These are phyloP conservation scores for Zaprionus camerounensis DNA, from an alignment of 1,140 invertebrate species.

Conservation along the genomic window DNA sequence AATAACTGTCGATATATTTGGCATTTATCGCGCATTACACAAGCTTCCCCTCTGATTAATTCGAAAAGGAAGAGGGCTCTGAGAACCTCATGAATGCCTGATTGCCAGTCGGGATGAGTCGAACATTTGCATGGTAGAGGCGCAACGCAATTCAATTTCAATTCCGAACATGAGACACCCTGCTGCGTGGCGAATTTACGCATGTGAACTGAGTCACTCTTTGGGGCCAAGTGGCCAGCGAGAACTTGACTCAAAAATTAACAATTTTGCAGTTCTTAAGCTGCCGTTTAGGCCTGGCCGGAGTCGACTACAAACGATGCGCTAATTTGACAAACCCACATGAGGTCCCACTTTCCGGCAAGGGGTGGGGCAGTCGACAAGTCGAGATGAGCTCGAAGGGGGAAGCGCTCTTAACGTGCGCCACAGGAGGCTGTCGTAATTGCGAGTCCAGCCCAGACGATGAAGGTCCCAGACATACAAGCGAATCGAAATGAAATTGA, in stretches of 20 bases:
- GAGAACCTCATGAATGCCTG: conserved; percentile 48
- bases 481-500: conserved; percentile 83
- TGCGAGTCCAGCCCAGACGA: conserved; percentile 53
- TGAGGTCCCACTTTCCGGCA: conserved; percentile 58
- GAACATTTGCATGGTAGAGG: background rate
- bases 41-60: conserved; percentile 39
- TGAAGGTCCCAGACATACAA: conserved; percentile 46
- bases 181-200: conserved; percentile 12
- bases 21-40: background rate
- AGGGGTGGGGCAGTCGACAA: conserved; percentile 7
- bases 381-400: background rate
- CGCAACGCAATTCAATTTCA: conserved; percentile 31
- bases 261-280: conserved; percentile 41
- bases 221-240: conserved; percentile 51
- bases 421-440: conserved; percentile 74
- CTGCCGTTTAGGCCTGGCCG: conserved; percentile 11
- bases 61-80: conserved; percentile 26
- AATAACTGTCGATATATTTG: background rate
- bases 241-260: conserved; percentile 61
- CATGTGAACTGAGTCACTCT: conserved; percentile 37
- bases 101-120: conserved; percentile 21
- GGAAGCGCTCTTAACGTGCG: conserved; percentile 59
- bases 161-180: conserved; percentile 23
- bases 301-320: conserved; percentile 71
- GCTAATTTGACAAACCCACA: conserved; percentile 81